Conservation (phyloP, 30 jellyfish, hydroid and myxozoan species). For the Hydractinia symbiolongicarpus region DNA sequence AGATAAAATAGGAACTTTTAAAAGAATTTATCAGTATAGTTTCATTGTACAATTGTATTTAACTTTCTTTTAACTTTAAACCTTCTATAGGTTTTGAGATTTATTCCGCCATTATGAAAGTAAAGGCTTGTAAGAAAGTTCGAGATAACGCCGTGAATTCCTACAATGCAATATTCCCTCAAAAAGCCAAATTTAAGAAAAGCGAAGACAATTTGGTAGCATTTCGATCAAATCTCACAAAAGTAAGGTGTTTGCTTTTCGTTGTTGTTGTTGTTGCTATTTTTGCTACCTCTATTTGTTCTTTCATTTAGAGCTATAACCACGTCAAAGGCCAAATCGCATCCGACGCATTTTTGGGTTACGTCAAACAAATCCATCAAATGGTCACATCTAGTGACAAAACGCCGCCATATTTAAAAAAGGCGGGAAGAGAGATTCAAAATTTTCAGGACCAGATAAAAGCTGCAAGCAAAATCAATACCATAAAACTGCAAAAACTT, state of each 20-base stretch:
- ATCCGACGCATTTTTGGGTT: background rate
- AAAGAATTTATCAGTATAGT: no score
- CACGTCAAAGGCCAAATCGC: background rate
- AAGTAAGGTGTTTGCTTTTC: background rate
- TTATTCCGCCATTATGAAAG: background rate
- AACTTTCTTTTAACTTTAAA: no score
- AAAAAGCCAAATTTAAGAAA: background rate
- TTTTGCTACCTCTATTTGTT: background rate
- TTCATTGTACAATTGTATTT: no score
- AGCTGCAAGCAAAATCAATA: background rate
- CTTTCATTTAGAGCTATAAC: background rate
- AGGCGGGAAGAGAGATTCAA: background rate
- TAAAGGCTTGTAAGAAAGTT: background rate
- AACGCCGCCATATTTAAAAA: background rate
- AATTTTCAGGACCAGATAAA: constrained; percentile 3
- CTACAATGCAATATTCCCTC: background rate
- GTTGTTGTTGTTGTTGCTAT: no score
- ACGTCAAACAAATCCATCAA: background rate
- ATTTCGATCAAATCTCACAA: background rate
- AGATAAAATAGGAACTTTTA: no score
- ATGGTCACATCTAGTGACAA: background rate
- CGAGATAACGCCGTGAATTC: background rate
- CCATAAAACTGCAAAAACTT: background rate
- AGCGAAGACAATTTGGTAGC: background rate
- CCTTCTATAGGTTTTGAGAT: background rate